These are phyloP conservation scores for Drosophila bipectinata DNA, from an alignment of 1,140 invertebrate species.

Conservation along the genomic window DNA sequence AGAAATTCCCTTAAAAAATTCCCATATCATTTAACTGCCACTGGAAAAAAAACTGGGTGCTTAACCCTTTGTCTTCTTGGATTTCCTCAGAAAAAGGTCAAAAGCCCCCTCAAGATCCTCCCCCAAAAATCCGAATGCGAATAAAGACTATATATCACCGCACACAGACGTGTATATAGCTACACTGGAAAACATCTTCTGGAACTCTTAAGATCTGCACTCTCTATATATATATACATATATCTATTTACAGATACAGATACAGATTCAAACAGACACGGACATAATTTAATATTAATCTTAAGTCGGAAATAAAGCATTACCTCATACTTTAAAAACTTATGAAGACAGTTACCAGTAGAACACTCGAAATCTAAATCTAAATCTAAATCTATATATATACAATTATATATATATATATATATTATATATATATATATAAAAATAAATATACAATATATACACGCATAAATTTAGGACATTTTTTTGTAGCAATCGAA, in stretches of 20 bases:
- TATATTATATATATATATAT: conserved; percentile 34
- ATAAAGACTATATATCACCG: not conserved
- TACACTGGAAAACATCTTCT: not conserved
- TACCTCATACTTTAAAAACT: conserved; percentile 82
- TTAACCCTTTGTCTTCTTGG: conserved; percentile 9
- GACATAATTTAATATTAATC: conserved; percentile 38
- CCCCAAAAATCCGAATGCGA: not conserved
- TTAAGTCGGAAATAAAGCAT: conserved; percentile 76
- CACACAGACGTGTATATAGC: not conserved
- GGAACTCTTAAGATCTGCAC: conserved; percentile 8
- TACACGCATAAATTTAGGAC: conserved; percentile 30
- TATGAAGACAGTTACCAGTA: conserved; percentile 68
- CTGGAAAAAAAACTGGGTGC: not conserved
- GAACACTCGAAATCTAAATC: conserved; percentile 48
- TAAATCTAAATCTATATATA: conserved; percentile 33
- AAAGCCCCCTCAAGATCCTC: not conserved
- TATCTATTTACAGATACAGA: conserved; percentile 27
- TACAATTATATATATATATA: conserved; percentile 26
- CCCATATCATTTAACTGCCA: conserved; percentile 29
- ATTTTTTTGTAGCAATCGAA: conserved; percentile 51
- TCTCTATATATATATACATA: conserved; percentile 7
- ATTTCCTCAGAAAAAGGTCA: not conserved
- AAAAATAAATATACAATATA: conserved; percentile 21
- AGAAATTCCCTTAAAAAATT: not conserved
- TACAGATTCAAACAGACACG: conserved; percentile 21